Evolutionary conservation across 2,113 vertebrate genomes (phyloP).

Genomic region (Condylura cristata): DNA sequence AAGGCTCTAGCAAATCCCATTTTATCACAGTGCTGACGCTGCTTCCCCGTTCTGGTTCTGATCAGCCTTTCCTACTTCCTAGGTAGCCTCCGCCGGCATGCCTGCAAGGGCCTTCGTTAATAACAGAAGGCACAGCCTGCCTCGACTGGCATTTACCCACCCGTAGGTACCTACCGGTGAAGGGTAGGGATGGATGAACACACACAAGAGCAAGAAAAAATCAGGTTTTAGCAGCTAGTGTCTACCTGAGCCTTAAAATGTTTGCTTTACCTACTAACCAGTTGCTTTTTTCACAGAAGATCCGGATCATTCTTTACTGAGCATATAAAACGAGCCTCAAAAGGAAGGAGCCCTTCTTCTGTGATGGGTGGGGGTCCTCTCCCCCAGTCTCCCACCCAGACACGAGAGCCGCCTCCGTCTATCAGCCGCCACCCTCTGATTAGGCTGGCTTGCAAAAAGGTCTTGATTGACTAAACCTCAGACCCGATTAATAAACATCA

Average conservation of each 20-base stretch:
- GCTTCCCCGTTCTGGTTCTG: not conserved
- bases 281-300: not conserved
- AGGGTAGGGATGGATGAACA: not conserved
- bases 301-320: constrained; percentile 16
- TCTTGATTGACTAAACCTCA: constrained; percentile 43
- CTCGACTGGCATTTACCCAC: not conserved
- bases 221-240: not conserved
- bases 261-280: constrained; percentile 17
- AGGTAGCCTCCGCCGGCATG: not conserved
- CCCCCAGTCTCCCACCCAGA: not conserved
- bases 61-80: not conserved
- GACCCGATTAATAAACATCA: constrained; percentile 46
- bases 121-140: not conserved
- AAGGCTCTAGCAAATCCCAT: not conserved
- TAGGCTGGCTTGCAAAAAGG: constrained; percentile 55
- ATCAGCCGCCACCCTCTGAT: not conserved
- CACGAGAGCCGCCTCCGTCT: not conserved
- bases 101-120: not conserved
- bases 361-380: not conserved
- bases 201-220: not conserved
- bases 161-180: not conserved
- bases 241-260: not conserved
- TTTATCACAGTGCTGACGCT: not conserved
- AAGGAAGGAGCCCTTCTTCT: not conserved
- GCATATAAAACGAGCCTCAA: constrained; percentile 28